Conservation (phyloP, 2,797 vertebrate genomes). For the Ptychobarbus kaznakovi region DNA sequence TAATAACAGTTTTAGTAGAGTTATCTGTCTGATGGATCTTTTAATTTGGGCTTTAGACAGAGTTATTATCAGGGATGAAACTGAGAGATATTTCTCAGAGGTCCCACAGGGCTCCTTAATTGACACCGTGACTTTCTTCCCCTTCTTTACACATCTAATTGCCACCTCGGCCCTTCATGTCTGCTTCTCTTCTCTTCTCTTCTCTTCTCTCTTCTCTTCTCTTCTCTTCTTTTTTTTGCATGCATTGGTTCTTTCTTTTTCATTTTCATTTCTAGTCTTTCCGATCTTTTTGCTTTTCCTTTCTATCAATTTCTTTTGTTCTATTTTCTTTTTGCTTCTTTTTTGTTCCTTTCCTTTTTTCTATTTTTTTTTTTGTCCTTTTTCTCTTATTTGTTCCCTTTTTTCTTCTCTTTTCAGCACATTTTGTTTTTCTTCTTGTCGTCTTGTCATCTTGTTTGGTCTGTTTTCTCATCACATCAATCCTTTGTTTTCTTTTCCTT, state of each 20-base stretch:
- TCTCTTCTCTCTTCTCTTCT: not conserved
- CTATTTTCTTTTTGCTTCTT: not conserved
- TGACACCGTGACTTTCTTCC: slow-evolving; percentile 45
- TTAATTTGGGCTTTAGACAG: slow-evolving; percentile 54
- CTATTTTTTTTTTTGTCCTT: not conserved
- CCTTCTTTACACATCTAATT: not conserved
- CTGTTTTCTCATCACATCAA: slow-evolving; percentile 1
- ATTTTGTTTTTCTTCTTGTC: not conserved
- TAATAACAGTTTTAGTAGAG: slow-evolving; percentile 71
- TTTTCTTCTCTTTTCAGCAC: not conserved
- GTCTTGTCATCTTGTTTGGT: not conserved
- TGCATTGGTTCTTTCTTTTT: too few species aligned
- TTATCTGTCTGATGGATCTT: slow-evolving; percentile 62
- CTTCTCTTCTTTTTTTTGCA: slow-evolving; percentile 19
- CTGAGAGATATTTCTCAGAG: slow-evolving; percentile 54
- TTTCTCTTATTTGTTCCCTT: not conserved
- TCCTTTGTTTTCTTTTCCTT: not conserved
- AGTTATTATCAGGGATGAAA: slow-evolving; percentile 55
- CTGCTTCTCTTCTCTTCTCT: not conserved
- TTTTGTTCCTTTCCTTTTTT: too few species aligned
- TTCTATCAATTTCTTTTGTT: not conserved
- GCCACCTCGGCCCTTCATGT: not conserved
- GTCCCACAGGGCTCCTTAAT: slow-evolving; percentile 54
- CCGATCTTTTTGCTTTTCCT: not conserved
- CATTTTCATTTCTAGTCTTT: not conserved